Base-by-base conservation (phyloP, 2,888 invertebrate species). In the Torymus aiolomorphi region DNA sequence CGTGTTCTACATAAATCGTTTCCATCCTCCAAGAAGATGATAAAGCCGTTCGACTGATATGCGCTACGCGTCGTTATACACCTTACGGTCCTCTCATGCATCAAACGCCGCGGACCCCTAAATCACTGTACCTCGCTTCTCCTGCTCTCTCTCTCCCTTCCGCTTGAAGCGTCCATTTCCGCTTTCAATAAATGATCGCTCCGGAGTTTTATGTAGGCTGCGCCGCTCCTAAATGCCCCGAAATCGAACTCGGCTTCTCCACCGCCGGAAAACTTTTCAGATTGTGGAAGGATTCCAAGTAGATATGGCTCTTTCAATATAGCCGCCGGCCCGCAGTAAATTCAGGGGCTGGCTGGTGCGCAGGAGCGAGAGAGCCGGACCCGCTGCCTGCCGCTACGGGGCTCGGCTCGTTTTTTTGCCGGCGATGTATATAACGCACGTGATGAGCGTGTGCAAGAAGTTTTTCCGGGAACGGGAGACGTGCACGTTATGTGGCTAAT, bases 11-110 rank as follows among this genome's bases (percentile, higher is more conserved):
- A 78, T 79, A 78, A 80, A 80, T 81, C 75, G 76, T 70, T 61
- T 56, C 42, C 57, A 16, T 16, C 71, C 5, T 61, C 31, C 31
- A 8, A 31, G 31, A 66, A 81, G 80, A 82, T 80, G 78, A 80
- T 82, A 81, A 77, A 80, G 78, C 73, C 80, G 78, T 82, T 81
- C 78, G 77, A 74, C 59, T 76, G 73, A 71, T 66, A 78, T 56
- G 61, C 31, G 49, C 20, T 20, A 3, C 20, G n/a, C 62, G 62
- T 54, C n/a, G 71, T 20, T 61, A n/a, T 54, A 62, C 54, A 63
- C 56, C 20, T 31, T n/a, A 4, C 31, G n/a, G 24, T 18, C 13
- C 16, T 31, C 14, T 52, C 56, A 18, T 63, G 65, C 71, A 57
- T 65, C 71, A 63, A 77, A 65, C 16, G 24, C 20, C 42, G 16